Percentiles rank a stretch among this genome's conserved stretches.
Evolutionary conservation across 2,113 vertebrate species (phyloP).

Genomic region (Leuciscus idus): DNA sequence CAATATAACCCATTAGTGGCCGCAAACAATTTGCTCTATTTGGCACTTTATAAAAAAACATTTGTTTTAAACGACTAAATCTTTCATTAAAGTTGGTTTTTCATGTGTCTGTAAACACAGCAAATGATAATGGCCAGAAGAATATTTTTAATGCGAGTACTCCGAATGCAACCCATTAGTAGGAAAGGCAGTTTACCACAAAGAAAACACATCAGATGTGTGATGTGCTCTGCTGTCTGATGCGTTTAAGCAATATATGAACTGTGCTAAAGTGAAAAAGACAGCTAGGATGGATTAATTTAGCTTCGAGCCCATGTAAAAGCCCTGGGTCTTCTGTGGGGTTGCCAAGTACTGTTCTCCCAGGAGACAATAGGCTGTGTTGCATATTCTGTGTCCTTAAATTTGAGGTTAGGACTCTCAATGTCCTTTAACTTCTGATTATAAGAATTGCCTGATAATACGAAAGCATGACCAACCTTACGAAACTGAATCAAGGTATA

Average conservation of each 20-base stretch:
- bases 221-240: slow-evolving; percentile 33
- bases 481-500: background rate
- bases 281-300: slow-evolving; percentile 25
- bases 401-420: slow-evolving; percentile 18
- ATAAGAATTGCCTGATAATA: background rate
- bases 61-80: slow-evolving; percentile 34
- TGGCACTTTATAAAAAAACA: background rate
- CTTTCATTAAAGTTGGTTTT: slow-evolving; percentile 36
- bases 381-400: slow-evolving; percentile 25
- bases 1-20: slow-evolving; percentile 24
- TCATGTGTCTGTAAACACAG: slow-evolving; percentile 16
- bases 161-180: slow-evolving; percentile 17
- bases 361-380: slow-evolving; percentile 20
- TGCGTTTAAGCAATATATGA: slow-evolving; percentile 31
- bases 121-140: slow-evolving; percentile 9
- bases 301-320: background rate
- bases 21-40: slow-evolving; percentile 6
- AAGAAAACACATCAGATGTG: slow-evolving; percentile 29
- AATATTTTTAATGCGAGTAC: slow-evolving; percentile 15
- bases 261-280: slow-evolving; percentile 41
- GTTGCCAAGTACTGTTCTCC: slow-evolving; percentile 29
- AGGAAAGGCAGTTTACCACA: slow-evolving; percentile 44
- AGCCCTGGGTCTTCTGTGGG: slow-evolving; percentile 30
- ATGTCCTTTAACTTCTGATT: slow-evolving; percentile 16
- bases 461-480: background rate